phyloP scores from a whole-genome alignment of 2,888 invertebrate genomes.

The Hyposoter dolosus region DNA sequence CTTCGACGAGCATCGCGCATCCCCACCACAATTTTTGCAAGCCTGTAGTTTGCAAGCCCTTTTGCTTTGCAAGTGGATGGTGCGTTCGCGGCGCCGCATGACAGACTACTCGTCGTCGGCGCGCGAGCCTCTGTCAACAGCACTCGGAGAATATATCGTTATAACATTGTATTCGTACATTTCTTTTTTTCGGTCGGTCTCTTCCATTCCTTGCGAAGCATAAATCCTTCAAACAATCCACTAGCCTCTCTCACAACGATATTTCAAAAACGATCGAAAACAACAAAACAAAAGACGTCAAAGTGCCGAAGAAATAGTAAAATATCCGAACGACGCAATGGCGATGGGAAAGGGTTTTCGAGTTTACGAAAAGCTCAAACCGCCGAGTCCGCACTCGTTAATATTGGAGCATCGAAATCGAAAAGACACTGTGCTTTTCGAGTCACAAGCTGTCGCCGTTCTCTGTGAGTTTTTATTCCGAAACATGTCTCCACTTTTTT shows the following conservation, averaged over 20 bases:
- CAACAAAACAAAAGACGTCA: neutral
- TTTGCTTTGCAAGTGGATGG: constrained; percentile 23
- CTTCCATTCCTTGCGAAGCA: neutral
- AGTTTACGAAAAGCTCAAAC: constrained; percentile 94
- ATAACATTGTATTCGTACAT: constrained; percentile 9
- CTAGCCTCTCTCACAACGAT: neutral
- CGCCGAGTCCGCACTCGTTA: constrained; percentile 95
- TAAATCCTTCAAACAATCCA: neutral
- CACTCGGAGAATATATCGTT: constrained; percentile 15
- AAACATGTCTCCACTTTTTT: constrained; percentile 22
- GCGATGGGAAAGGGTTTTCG: constrained; percentile 98
- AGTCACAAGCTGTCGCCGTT: constrained; percentile 96
- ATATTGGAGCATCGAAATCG: constrained; percentile 95
- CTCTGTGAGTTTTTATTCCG: constrained; percentile 87
- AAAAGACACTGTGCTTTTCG: constrained; percentile 95
- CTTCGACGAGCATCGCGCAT: neutral
- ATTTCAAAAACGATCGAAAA: neutral
- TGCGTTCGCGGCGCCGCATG: constrained; percentile 63
- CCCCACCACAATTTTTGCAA: neutral
- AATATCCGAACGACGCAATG: constrained; percentile 86
- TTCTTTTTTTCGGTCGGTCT: neutral
- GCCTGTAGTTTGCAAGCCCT: constrained; percentile 36
- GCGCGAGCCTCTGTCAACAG: constrained; percentile 63
- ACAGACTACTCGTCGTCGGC: constrained; percentile 62
- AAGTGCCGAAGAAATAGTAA: constrained; percentile 4